Evolutionary conservation across 2,888 invertebrate species (phyloP).

Genomic region (Nudaria mundana): DNA sequence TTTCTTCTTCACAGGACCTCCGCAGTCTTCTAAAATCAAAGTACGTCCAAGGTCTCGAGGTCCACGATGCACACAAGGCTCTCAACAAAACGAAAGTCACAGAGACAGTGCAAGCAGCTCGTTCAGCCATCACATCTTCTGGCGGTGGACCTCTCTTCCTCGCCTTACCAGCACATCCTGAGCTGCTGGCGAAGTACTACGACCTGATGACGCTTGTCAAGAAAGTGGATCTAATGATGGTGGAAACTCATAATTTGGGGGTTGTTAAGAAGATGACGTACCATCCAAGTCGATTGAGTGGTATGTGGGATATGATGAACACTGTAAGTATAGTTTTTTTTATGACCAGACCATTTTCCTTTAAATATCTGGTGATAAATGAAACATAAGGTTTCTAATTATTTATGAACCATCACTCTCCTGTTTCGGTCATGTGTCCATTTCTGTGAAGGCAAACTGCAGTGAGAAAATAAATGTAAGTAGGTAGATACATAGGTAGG

Average conservation of each 20-base stretch:
- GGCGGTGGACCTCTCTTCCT: conserved; percentile 80
- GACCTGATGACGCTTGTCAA: conserved; percentile 84
- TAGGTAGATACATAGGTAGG: too few relatives aligned
- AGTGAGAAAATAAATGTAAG: conserved; percentile 19
- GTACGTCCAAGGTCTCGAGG: conserved; percentile 80
- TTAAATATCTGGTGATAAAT: neutral
- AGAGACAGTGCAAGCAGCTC: conserved; percentile 67
- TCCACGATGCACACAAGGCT: conserved; percentile 76
- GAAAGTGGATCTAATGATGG: conserved; percentile 84
- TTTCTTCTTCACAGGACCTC: conserved; percentile 75
- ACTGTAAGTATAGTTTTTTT: conserved; percentile 74
- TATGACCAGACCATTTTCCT: neutral
- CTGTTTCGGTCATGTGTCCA: conserved; percentile 26
- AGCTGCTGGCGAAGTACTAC: conserved; percentile 85
- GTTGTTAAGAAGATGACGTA: conserved; percentile 85
- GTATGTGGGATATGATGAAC: conserved; percentile 88
- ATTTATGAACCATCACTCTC: conserved; percentile 1
- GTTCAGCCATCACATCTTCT: conserved; percentile 66
- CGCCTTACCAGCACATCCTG: conserved; percentile 83
- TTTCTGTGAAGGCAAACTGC: conserved; percentile 25
- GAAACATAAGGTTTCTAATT: neutral
- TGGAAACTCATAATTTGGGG: conserved; percentile 85
- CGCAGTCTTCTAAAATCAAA: conserved; percentile 77
- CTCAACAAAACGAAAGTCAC: conserved; percentile 75
- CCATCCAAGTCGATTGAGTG: conserved; percentile 88